Base-by-base conservation (phyloP, 2,113 vertebrate species). In the Hippocampus mohnikei region DNA sequence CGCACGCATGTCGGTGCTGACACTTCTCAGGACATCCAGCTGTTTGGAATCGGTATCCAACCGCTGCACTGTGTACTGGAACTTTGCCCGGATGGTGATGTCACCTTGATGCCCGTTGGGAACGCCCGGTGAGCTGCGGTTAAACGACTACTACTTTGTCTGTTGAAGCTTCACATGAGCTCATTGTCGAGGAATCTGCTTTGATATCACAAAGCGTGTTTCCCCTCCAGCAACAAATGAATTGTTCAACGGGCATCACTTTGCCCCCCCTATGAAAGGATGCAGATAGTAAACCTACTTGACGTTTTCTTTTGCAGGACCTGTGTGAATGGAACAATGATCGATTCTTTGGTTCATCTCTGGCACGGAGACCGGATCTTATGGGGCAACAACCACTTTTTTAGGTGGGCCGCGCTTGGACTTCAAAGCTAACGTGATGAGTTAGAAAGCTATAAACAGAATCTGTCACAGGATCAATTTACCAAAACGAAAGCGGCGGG, bases 381-480 rank as follows among this genome's bases (percentile, higher is more conserved):
- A 61, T 99, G 97, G 97, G 97, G 97, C 77, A 99, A 99, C 85
- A 99, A 99, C 92, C 97, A 99, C 91, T 99, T 98, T 74, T 99
- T 99, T 88, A 95, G 97, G 97, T 70, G 37, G 1, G 63, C 12
- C 63, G 12, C 20, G 3, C 37, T 56, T 55, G 5, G 20, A 23
- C 29, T 21, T 67, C 1, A 2, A 33, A 25, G 9, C 15, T 15
- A 40, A 27, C 2, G 5, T 3, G 25, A 61, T 56, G 15, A 42
- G 6, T 25, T 53, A 16, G 13, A 48, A 60, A 13, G 20, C 64
- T 59, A 72, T 56, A 5, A 18, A 60, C 1, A 1, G n/a, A 8
- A 48, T 74, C 63, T 68, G 37, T 21, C 64, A 59, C 76, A 99
- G 97, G 87, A 95, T 98, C 74, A 99, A 97, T 84, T 91, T 98